Base-by-base conservation (phyloP, 1,140 invertebrate genomes). In the Acromyrmex echinatior region DNA sequence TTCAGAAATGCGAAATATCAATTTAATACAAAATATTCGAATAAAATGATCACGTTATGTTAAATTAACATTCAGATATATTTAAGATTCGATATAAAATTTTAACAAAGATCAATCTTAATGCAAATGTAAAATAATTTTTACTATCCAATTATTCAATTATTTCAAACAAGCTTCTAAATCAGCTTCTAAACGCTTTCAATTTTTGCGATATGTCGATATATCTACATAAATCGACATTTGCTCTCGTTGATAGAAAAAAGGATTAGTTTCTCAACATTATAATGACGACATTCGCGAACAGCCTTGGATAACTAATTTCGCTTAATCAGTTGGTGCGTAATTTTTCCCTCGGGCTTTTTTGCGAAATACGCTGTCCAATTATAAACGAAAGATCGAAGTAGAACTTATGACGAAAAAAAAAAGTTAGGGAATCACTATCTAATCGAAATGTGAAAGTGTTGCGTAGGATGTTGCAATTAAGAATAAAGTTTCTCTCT, bases 221-320 rank as follows among this genome's bases (percentile, higher is more conserved):
- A 65, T 63, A 58, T 39, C 0, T 77, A 56, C 0, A 35, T 7
- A 49, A 16, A 66, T 65, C 18, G 60, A 51, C 66, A 58, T 45
- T 81, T 73, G 21, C 35, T 71, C 45, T 81, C 51, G 51, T 58
- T 66, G 66, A 35, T 71, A 49, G 12, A 31, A 56, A 70, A 51
- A 73, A 58, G 31, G 10, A 21, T 68, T 28, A 56, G 21, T 73
- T 81, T 73, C 65, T 56, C 51, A 81, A 58, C 51, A 49, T 39
- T 45, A 28, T 71, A 81, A 71, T 39, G 51, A 14, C 16, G 9
- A 10, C 31, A 39, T 56, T 81, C 31, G 21, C 3, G 9, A 5
- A n/a, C 31, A 71, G 21, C 49, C 31, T 39, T 70, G 60, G 60
- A 78, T 39, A 77, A 62, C 16, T 62, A 77, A 77, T 79, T 79